A percentile compares a stretch with the other conserved stretches of the same genome.
Evolutionary conservation across 1,140 invertebrate species (phyloP).

Genomic region (Apocrypta bakeri): DNA sequence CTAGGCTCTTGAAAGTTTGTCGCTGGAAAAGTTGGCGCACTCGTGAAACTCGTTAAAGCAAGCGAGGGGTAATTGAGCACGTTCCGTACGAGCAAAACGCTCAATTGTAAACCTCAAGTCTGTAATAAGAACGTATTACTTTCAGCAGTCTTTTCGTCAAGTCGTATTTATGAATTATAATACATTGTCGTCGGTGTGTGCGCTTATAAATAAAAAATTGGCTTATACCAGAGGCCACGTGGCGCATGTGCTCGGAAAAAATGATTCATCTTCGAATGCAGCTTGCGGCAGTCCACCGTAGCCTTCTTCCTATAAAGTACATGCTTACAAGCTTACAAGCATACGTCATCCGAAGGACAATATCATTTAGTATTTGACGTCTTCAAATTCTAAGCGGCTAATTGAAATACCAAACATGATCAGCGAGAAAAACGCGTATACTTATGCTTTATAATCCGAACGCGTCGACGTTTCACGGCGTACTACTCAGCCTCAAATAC

Average conservation of each 20-base stretch:
- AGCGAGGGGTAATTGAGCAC: background rate
- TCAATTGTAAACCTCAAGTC: background rate
- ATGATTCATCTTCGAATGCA: constrained; percentile 23
- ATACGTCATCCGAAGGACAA: background rate
- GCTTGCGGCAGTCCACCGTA: too few species aligned
- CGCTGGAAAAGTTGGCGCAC: background rate
- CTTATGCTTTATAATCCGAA: too few species aligned
- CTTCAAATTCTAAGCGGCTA: background rate
- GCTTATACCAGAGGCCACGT: constrained; percentile 2
- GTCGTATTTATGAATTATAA: background rate
- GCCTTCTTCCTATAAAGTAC: too few species aligned
- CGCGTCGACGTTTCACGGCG: too few species aligned
- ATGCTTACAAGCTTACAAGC: too few species aligned
- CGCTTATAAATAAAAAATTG: constrained; percentile 21
- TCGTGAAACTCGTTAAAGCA: background rate
- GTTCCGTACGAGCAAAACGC: background rate
- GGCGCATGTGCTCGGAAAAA: background rate
- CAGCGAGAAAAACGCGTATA: too few species aligned
- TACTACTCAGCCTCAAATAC: too few species aligned
- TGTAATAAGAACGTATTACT: background rate
- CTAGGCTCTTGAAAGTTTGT: background rate
- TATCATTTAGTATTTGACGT: constrained; percentile 6
- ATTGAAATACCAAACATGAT: background rate
- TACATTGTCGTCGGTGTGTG: background rate
- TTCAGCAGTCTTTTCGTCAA: background rate